phyloP scores from a whole-genome alignment of 2,797 vertebrate species.

The Ateles fusciceps region DNA sequence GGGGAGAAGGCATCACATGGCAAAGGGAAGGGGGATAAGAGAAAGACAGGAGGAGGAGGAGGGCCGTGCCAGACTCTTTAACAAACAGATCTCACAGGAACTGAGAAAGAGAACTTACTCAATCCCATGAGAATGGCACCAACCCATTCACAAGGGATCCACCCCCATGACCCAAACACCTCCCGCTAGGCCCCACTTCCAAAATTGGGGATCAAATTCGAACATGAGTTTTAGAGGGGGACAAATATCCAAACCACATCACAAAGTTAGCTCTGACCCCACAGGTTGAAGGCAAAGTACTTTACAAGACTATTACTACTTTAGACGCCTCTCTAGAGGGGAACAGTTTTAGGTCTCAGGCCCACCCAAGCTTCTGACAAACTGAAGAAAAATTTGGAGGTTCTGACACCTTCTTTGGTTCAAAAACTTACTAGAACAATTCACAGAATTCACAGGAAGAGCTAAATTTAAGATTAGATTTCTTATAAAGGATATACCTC shows the following conservation, averaged over 20 bases:
- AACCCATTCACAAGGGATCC: background rate
- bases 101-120: background rate
- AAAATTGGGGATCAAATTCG: background rate
- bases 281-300: background rate
- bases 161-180: background rate
- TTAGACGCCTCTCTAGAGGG: background rate
- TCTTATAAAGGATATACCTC: background rate
- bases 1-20: background rate
- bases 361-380: background rate
- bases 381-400: background rate
- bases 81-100: background rate
- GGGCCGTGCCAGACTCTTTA: background rate
- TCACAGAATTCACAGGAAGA: background rate
- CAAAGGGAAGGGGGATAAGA: background rate
- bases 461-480: background rate
- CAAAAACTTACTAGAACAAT: background rate
- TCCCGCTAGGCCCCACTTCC: accelerated
- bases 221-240: background rate
- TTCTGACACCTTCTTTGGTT: background rate
- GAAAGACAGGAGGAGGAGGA: background rate
- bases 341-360: background rate
- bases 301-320: background rate
- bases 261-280: background rate
- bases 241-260: background rate
- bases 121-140: background rate